phyloP scores from a whole-genome alignment of 2,113 vertebrate species.

The Eulemur macaco region DNA sequence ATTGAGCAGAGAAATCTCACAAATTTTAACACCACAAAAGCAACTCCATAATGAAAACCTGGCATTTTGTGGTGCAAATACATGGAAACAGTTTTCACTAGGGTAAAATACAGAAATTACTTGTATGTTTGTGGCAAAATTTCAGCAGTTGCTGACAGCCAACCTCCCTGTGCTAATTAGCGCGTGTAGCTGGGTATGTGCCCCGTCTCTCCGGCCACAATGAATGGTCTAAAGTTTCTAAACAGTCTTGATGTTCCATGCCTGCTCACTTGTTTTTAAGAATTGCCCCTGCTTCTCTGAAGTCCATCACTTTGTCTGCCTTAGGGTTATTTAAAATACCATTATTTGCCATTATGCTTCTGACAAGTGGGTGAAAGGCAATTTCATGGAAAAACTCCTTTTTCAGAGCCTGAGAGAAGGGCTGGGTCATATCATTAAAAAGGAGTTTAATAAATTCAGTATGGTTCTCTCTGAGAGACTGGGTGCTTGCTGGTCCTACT shows the following conservation, averaged over 20 bases:
- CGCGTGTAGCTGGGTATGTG: neutral
- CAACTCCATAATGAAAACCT: neutral
- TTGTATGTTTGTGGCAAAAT: neutral
- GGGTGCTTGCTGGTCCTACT: neutral
- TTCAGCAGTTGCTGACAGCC: neutral
- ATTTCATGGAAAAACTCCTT: conserved; percentile 15
- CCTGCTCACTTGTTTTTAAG: neutral
- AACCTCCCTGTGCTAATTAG: neutral
- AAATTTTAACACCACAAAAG: neutral
- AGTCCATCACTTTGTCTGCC: neutral
- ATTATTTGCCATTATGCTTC: conserved; percentile 37
- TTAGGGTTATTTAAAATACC: conserved; percentile 15
- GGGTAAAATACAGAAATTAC: neutral
- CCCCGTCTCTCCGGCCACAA: neutral
- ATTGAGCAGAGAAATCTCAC: neutral
- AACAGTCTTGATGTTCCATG: neutral
- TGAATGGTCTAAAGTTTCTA: neutral
- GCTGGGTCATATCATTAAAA: neutral
- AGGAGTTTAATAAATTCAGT: neutral
- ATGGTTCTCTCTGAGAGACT: neutral
- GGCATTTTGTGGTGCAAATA: neutral
- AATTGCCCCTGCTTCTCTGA: conserved; percentile 5
- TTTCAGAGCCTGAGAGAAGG: neutral
- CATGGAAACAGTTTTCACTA: neutral
- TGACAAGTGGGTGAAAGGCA: conserved; percentile 4